Base-by-base conservation (phyloP, 2,797 vertebrate genomes). In the Heteromormyrus szaboi region DNA sequence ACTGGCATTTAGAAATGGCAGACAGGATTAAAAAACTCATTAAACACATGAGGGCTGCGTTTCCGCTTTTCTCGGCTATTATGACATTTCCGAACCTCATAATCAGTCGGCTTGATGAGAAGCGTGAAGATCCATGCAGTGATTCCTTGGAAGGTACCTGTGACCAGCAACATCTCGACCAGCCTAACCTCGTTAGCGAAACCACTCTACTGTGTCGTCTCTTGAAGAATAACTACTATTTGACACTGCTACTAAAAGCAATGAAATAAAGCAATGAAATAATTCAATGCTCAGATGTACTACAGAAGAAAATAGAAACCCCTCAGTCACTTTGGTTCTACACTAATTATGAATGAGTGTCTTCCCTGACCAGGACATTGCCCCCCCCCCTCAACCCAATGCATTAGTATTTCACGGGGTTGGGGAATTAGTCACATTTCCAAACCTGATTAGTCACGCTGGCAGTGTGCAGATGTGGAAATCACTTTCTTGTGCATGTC, bases 401-500 rank as follows among this genome's bases (percentile, higher is more conserved):
- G 94, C 94, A 90, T 90, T 91, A 94, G 92, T 94, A 91, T 94
- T 97, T 96, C 93, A 93, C 94, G 48, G 90, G 96, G 93, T 91
- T 95, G 91, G 95, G 93, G 96, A 96, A 96, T 94, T 93, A 91
- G 95, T 91, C 91, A 91, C 93, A 93, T 91, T 89, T 62, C 90
- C 91, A 95, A 95, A 96, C 94, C 94, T 96, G 94, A 97, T 97
- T 97, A 97, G 96, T 97, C 95, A 96, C 93, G 89, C 92, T 96
- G 96, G 97, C 95, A 97, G 95, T 93, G 92, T 90, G 91, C 95
- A 95, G 92, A 92, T 93, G 95, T 96, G 96, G 96, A 96, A 97
- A 97, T 97, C 95, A 96, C 95, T 97, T 97, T 97, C 94, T 93
- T 95, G 93, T 97, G 96, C 96, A 97, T 98, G 96, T 96, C 92